These are phyloP conservation scores for Propithecus perrieri DNA, from an alignment of 2,797 vertebrate species.

Conservation along the genomic window DNA sequence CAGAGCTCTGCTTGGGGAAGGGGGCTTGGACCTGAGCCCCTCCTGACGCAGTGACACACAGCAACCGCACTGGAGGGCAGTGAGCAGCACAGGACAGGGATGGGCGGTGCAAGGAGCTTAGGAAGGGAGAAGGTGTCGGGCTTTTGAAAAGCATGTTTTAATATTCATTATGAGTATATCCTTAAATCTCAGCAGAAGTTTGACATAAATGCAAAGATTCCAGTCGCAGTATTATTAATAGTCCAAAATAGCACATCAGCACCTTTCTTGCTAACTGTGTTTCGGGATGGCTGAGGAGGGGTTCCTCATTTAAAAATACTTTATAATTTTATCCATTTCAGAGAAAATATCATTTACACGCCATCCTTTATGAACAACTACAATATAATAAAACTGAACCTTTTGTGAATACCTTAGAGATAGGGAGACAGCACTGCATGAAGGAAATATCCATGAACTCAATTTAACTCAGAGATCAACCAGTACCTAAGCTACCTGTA, in stretches of 20 bases:
- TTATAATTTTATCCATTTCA: background rate
- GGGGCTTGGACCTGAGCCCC: background rate
- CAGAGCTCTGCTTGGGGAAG: background rate
- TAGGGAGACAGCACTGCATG: accelerated
- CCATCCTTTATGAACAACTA: background rate
- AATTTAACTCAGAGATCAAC: background rate
- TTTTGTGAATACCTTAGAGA: background rate
- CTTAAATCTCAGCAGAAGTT: background rate
- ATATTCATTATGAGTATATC: background rate
- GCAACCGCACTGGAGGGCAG: background rate
- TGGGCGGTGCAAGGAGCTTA: accelerated
- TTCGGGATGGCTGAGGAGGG: background rate
- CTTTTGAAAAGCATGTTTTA: background rate
- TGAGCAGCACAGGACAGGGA: background rate
- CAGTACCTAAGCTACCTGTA: background rate
- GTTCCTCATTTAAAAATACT: background rate
- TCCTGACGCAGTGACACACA: background rate
- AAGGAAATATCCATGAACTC: background rate
- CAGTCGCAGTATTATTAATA: background rate
- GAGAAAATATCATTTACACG: background rate
- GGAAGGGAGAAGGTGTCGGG: background rate
- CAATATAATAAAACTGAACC: background rate
- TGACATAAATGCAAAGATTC: background rate
- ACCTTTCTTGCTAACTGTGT: background rate
- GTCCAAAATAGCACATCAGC: background rate